These are phyloP conservation scores for Perodicticus potto DNA, from an alignment of 2,797 vertebrate genomes.

Conservation along the genomic window DNA sequence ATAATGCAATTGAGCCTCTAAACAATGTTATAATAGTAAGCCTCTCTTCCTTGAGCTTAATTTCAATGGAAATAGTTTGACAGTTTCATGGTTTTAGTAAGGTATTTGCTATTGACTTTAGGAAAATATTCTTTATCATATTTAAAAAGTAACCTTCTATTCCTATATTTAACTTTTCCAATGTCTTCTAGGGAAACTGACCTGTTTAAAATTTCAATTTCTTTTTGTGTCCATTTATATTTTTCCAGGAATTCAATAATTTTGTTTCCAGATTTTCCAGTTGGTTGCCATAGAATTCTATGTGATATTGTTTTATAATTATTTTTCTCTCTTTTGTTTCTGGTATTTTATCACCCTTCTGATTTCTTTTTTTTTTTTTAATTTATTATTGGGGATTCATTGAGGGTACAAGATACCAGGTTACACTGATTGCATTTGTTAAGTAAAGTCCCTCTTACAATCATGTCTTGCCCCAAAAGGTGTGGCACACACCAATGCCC, in stretches of 20 bases:
- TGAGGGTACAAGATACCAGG: too few species aligned
- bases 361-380: background rate
- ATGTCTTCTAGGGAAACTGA: background rate
- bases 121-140: background rate
- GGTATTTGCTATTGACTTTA: constrained; percentile 1
- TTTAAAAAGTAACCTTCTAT: background rate
- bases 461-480: too few species aligned
- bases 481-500: too few species aligned
- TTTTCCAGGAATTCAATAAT: background rate
- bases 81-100: background rate
- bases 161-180: constrained; percentile 42
- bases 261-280: constrained; percentile 40
- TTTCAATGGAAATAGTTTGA: background rate
- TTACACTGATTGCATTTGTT: too few species aligned
- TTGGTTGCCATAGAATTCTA: background rate
- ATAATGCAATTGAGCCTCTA: background rate
- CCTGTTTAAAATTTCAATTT: constrained; percentile 20
- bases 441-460: too few species aligned
- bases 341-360: background rate
- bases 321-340: constrained; percentile 51
- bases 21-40: background rate
- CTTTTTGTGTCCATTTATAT: constrained; percentile 8
- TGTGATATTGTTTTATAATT: background rate
- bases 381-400: too few species aligned
- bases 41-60: background rate